Percentiles rank a stretch among this genome's conserved stretches.
phyloP scores from a whole-genome alignment of 1,140 invertebrate genomes.

The Penaeus vannamei region DNA sequence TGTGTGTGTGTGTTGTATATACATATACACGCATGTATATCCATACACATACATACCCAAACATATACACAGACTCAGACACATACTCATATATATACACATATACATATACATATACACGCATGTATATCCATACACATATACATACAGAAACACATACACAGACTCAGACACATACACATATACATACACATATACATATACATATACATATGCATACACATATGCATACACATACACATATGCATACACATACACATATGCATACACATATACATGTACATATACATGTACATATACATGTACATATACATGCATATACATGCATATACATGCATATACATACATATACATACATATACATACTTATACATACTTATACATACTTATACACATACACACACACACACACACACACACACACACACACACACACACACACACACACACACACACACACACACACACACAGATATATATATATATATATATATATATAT shows the following conservation, averaged over 20 bases:
- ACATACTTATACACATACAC: not conserved
- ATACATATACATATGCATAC: not conserved
- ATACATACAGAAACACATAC: not conserved
- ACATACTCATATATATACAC: not conserved
- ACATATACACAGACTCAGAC: not conserved
- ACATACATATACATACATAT: not conserved
- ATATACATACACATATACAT: not conserved
- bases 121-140: not conserved
- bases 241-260: too few relatives aligned
- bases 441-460: not conserved
- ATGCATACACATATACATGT: not conserved
- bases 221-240: not conserved
- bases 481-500: too few relatives aligned
- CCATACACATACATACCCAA: too few relatives aligned
- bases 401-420: not conserved
- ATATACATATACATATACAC: too few relatives aligned
- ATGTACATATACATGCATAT: not conserved
- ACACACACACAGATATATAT: not conserved
- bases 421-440: not conserved
- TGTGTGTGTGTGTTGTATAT: too few relatives aligned
- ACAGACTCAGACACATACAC: not conserved
- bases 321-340: not conserved
- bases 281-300: not conserved
- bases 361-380: not conserved
- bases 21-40: too few relatives aligned